Base-by-base conservation (phyloP, 2,888 invertebrate genomes). In the Mycogona germanica region DNA sequence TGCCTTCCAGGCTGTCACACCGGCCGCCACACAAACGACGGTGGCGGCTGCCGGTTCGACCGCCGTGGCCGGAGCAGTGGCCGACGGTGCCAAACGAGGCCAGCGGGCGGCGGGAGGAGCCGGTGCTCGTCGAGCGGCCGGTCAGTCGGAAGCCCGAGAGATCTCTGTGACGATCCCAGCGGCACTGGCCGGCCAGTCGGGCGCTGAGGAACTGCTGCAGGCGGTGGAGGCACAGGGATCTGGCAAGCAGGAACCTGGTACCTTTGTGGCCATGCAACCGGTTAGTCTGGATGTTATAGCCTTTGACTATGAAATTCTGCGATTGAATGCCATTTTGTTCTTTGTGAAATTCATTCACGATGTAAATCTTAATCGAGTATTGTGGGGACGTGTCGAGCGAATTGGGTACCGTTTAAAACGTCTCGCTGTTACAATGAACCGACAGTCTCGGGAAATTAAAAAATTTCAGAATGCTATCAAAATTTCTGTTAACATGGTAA, bases 161-260 rank as follows among this genome's bases (percentile, higher is more conserved):
- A 59, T 61, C 29, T 58, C 58, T 3, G 61, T 61, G 2, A 60
- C 61, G 2, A 61, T 61, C 50, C 61, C 61, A 19, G 59, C 60
- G 19, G 52, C 59, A 23, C 40, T 61, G 7, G 51, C 61, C 9
- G 47, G 58, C n/a, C 59, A 60, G 42, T 42, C 56, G 37, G 55
- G 41, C 14, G 29, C 55, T 5, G 58, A 58, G 51, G 58, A 58
- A 47, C 49, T 58, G 2, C 30, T 58, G 40, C 53, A 58, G 40
- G 58, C 56, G 3, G 58, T 58, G 7, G 53, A 58, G 48, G 55
- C 53, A 26, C 55, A 58, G 12, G n/a, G n/a, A n/a, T 30, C 21
- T 25, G 38, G 21, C 14, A 41, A 48, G 21, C 48, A 55, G 25
- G 59, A 61, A 6, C 59, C 58, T 29, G 56, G 55, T 29, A 53